Base-by-base conservation (phyloP, 1,140 invertebrate species). In the Adelges cooleyi region DNA sequence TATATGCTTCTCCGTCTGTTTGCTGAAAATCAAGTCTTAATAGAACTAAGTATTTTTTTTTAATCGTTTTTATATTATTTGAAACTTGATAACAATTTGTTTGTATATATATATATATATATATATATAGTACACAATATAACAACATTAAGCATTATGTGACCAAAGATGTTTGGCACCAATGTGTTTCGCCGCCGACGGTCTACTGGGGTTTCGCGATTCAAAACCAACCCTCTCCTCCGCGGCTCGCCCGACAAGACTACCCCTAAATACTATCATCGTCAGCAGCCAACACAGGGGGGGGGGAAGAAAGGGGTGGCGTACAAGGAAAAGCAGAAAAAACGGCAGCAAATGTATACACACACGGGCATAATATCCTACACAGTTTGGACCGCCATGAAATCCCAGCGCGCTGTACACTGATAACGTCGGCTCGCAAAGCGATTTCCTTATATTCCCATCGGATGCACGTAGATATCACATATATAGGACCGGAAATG, bases 321-420 rank as follows among this genome's bases (percentile, higher is more conserved):
- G n/a, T n/a, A 54, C 18, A 54, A 23, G 23, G 38, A 54, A 8
- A 53, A n/a, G n/a, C n/a, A n/a, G n/a, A 13, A 53, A 53, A 17
- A 38, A 53, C 29, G 8, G 18, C 17, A 5, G 10, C 9, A 11
- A 53, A 13, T 20, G 27, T 36, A 20, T 15, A 10, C 10, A 38
- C 15, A 22, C 17, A 29, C 3, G 11, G 15, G 29, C 15, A 3
- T 25, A 25, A 13, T 9, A 25, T 33, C 27, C 18, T 18, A 17
- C 51, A n/a, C n/a, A n/a, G 17, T 33, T 36, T 9, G 5, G 9
- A 13, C 15, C 13, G 20, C 13, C 8, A 8, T 42, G 17, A 23
- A 40, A 56, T 56, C 52, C 20, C 36, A 56, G 40, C 52, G 52
- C 52, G 20, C 18, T 17, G 33, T 27, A 53, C 38, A 53, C n/a